Evolutionary conservation across 2,797 vertebrate species (phyloP).

Genomic region (Myotis daubentonii): DNA sequence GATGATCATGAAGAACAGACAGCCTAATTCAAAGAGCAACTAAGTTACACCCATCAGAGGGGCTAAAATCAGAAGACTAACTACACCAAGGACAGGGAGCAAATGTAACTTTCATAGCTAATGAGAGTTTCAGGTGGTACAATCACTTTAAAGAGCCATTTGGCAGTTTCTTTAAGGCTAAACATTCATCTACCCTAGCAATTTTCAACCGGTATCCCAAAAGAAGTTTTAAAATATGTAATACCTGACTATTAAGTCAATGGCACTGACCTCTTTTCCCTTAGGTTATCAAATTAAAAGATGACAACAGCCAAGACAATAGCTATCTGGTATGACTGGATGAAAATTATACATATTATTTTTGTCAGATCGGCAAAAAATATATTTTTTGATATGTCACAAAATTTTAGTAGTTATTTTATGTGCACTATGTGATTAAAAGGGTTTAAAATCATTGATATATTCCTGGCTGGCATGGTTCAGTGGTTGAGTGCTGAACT

Average conservation of each 20-base stretch:
- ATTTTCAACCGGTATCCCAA: background rate
- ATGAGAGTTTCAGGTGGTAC: background rate
- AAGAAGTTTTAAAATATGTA: background rate
- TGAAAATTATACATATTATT: background rate
- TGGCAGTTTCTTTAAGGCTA: constrained; percentile 18
- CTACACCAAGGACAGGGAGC: background rate
- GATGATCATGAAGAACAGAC: background rate
- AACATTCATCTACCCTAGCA: background rate
- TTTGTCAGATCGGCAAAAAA: background rate
- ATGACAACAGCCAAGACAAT: background rate
- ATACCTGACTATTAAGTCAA: background rate
- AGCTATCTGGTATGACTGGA: background rate
- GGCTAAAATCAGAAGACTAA: background rate
- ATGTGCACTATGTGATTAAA: background rate
- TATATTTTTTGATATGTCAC: background rate
- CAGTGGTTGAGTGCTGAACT: too few species aligned
- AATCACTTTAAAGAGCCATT: background rate
- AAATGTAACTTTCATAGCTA: background rate
- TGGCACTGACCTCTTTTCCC: background rate
- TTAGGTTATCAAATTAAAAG: background rate
- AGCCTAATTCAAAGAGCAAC: background rate
- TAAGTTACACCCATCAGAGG: background rate
- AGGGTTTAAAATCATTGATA: background rate
- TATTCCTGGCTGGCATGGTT: background rate
- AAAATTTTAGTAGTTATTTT: background rate